Evolutionary conservation across 2,888 invertebrate genomes (phyloP).

Genomic region (Emesis russula): DNA sequence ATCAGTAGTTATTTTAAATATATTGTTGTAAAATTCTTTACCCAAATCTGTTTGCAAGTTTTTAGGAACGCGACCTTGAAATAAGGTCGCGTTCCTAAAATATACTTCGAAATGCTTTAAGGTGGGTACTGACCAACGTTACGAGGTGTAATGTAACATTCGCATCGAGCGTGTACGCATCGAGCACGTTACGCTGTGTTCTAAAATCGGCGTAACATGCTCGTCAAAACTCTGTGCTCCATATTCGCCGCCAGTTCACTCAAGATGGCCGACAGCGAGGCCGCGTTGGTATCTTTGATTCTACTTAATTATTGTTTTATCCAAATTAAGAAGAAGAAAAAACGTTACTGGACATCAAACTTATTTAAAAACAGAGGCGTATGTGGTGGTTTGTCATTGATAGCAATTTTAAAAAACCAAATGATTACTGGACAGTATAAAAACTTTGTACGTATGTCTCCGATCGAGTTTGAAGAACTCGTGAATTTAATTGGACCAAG

Average conservation of each 20-base stretch:
- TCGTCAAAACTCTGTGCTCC: constrained; percentile 59
- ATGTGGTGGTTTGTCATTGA: constrained; percentile 67
- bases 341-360: constrained; percentile 80
- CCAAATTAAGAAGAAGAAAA: constrained; percentile 83
- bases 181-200: constrained; percentile 45
- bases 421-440: constrained; percentile 75
- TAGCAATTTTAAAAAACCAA: constrained; percentile 64
- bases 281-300: constrained; percentile 52
- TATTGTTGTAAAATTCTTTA: too few relatives aligned
- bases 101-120: too few relatives aligned
- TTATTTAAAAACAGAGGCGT: constrained; percentile 78
- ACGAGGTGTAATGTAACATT: constrained; percentile 59
- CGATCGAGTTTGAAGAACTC: constrained; percentile 80
- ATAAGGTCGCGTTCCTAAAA: too few relatives aligned
- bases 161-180: constrained; percentile 31
- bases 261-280: constrained; percentile 49
- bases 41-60: too few relatives aligned
- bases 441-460: constrained; percentile 81
- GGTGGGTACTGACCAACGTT: constrained; percentile 63
- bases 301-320: constrained; percentile 82
- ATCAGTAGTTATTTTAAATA: too few relatives aligned
- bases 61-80: too few relatives aligned
- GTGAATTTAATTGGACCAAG: constrained; percentile 78
- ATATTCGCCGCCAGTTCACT: constrained; percentile 29
- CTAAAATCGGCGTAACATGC: constrained; percentile 48